Conservation (phyloP, 35 echinoderm and acorn worm species). For the Eucidaris tribuloides region DNA sequence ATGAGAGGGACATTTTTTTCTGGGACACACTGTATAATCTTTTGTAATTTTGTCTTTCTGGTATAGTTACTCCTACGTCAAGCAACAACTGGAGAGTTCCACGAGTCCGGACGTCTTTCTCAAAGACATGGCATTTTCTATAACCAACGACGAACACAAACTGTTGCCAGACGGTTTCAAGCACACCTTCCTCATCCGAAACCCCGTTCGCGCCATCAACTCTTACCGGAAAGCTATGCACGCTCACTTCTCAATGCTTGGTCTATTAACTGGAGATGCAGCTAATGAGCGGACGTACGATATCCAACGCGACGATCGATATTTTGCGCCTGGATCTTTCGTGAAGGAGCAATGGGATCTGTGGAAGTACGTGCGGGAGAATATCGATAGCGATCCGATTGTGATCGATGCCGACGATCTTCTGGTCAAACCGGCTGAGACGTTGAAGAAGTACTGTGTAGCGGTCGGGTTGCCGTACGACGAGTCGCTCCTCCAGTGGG, state of each 20-base stretch:
- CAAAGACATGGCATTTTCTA: not conserved
- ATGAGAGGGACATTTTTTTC: too few species aligned
- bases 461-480: conserved; percentile 4
- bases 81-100: not conserved
- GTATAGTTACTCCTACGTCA: too few species aligned
- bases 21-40: too few species aligned
- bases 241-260: not conserved
- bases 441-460: conserved; percentile 11
- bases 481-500: not conserved
- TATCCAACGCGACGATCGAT: not conserved
- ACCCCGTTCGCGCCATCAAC: not conserved
- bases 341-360: not conserved
- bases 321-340: not conserved
- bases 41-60: too few species aligned
- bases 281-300: not conserved
- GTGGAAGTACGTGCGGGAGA: not conserved
- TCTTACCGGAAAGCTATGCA: conserved; percentile 16
- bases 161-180: not conserved
- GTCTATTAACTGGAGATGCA: not conserved
- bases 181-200: conserved; percentile 6
- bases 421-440: conserved; percentile 7
- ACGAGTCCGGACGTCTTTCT: not conserved
- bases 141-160: not conserved
- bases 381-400: not conserved
- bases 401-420: conserved; percentile 16